Percentiles rank a stretch among this genome's conserved stretches.
These are phyloP conservation scores for Drosophila differens DNA, from an alignment of 2,888 invertebrate species.

Conservation along the genomic window DNA sequence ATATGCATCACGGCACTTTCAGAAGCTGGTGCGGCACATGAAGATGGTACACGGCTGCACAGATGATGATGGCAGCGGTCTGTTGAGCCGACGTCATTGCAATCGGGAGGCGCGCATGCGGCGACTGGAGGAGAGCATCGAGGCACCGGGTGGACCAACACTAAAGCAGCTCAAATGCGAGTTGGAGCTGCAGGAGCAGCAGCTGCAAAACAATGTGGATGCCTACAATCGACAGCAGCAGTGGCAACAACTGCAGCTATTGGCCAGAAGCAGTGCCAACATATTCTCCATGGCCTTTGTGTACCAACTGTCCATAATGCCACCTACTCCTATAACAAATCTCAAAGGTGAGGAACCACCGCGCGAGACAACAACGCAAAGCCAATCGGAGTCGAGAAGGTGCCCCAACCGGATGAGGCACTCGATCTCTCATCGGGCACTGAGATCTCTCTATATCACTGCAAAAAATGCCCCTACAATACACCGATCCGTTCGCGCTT, in stretches of 20 bases:
- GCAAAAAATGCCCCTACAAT: conserved; percentile 95
- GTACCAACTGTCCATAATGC: conserved; percentile 64
- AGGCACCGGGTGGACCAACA: conserved; percentile 52
- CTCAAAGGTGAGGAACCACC: conserved; percentile 6
- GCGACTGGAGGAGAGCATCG: conserved; percentile 79
- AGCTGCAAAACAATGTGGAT: conserved; percentile 68
- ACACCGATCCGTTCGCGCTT: conserved; percentile 95
- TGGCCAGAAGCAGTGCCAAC: conserved; percentile 49
- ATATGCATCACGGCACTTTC: conserved; percentile 95
- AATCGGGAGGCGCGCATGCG: conserved; percentile 84
- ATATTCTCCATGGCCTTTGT: conserved; percentile 82
- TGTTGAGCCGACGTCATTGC: conserved; percentile 82
- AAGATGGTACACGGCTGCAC: conserved; percentile 90
- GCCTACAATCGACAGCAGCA: conserved; percentile 76
- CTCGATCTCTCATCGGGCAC: conserved; percentile 31
- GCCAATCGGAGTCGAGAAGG: conserved; percentile 51
- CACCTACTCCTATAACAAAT: conserved; percentile 23
- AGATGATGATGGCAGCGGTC: conserved; percentile 71
- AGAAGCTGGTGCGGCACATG: conserved; percentile 93
- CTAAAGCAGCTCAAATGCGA: conserved; percentile 80
- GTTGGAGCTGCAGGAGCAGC: conserved; percentile 82
- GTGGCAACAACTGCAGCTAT: conserved; percentile 63
- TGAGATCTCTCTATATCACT: conserved; percentile 88
- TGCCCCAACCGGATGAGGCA: conserved; percentile 20
- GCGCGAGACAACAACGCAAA: conserved; percentile 64